A percentile compares a stretch with the other conserved stretches of the same genome.
Conservation (phyloP, 2,797 vertebrate genomes). For the Pipistrellus nathusii region DNA sequence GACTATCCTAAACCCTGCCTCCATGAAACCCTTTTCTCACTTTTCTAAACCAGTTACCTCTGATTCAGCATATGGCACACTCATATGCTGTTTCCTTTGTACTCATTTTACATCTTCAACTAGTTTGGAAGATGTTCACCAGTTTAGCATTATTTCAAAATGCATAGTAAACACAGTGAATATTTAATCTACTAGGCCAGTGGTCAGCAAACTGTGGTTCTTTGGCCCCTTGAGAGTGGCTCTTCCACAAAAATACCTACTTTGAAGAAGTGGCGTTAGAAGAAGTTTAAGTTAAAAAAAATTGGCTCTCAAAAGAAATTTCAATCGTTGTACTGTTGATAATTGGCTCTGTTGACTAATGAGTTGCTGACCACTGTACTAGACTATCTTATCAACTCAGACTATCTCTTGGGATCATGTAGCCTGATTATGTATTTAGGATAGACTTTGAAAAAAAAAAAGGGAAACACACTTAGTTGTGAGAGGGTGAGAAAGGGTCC, state of each 20-base stretch:
- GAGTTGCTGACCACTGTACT: background rate
- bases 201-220: too few species aligned
- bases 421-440: constrained; percentile 18
- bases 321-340: too few species aligned
- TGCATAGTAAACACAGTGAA: background rate
- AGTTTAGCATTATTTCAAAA: constrained; percentile 52
- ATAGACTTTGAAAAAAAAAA: constrained; percentile 51
- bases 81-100: background rate
- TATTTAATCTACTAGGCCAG: background rate
- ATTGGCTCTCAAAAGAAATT: too few species aligned
- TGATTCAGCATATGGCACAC: background rate
- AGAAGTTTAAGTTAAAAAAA: too few species aligned
- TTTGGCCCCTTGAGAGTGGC: too few species aligned
- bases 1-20: background rate
- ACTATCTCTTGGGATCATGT: background rate
- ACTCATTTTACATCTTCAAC: constrained; percentile 34
- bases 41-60: constrained; percentile 14
- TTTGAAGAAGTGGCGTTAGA: too few species aligned
- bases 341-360: too few species aligned
- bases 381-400: background rate
- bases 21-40: background rate
- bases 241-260: too few species aligned
- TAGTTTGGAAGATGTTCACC: constrained; percentile 44
- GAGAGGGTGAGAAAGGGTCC: background rate
- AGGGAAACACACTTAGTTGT: background rate